A percentile compares a stretch with the other conserved stretches of the same genome.
Conservation (phyloP, 2,113 vertebrate genomes). For the Pelecanoides urinatrix region DNA sequence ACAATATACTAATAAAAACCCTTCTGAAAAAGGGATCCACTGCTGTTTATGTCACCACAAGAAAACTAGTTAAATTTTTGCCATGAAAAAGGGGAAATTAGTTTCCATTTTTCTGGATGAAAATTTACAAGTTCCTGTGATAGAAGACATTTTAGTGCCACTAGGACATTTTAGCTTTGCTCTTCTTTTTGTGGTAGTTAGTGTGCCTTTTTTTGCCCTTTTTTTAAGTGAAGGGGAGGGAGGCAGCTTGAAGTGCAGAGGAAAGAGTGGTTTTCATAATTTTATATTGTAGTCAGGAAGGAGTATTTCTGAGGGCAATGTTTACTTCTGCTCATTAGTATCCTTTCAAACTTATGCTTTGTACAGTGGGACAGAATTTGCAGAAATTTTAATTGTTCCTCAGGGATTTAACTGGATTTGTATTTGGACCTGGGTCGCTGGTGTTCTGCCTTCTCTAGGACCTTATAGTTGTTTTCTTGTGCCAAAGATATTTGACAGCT, state of each 20-base stretch:
- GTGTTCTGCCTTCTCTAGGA: neutral
- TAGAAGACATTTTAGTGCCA: neutral
- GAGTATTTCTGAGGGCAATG: neutral
- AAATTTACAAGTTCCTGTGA: neutral
- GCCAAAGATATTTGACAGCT: neutral
- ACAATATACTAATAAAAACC: neutral
- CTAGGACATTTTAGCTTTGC: neutral
- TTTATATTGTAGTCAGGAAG: neutral
- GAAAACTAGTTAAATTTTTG: neutral
- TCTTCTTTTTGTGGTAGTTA: neutral
- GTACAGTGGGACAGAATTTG: neutral
- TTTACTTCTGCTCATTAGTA: neutral
- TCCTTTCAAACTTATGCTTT: neutral
- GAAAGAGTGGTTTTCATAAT: neutral
- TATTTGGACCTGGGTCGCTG: neutral
- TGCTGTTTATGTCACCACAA: neutral
- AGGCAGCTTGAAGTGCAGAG: neutral
- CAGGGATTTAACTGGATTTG: neutral
- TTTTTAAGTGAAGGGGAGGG: neutral
- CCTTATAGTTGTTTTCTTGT: neutral
- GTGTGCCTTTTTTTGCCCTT: neutral
- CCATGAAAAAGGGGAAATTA: neutral
- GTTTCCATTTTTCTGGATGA: neutral
- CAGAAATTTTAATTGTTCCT: neutral
- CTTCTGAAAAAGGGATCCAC: neutral